These are phyloP conservation scores for Saccostrea cuccullata DNA, from an alignment of 1,140 invertebrate species.

Conservation along the genomic window DNA sequence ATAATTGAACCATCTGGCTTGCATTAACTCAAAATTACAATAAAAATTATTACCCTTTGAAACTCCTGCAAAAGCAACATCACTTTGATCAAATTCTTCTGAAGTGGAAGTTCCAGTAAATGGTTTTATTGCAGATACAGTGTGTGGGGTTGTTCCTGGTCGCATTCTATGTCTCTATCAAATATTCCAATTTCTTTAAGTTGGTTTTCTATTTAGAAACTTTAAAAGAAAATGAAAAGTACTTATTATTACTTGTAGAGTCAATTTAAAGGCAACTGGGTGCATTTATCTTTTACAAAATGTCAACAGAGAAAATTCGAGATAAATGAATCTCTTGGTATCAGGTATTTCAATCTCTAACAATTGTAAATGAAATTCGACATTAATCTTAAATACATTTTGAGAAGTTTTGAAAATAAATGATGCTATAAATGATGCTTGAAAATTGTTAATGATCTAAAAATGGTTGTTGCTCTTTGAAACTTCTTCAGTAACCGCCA, in stretches of 20 bases:
- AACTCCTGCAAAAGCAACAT: constrained; percentile 31
- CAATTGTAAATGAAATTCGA: not conserved
- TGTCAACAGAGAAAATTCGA: not conserved
- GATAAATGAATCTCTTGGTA: not conserved
- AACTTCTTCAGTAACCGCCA: not conserved
- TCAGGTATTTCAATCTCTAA: not conserved
- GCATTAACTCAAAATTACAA: too few relatives aligned
- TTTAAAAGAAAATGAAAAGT: not conserved
- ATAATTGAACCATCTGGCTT: too few relatives aligned
- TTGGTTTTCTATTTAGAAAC: not conserved
- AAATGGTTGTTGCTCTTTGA: not conserved
- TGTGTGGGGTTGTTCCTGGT: constrained; percentile 48
- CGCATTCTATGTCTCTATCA: constrained; percentile 34
- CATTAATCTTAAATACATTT: not conserved
- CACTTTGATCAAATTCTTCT: constrained; percentile 26
- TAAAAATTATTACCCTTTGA: constrained; percentile 39
- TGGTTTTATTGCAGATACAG: constrained; percentile 40
- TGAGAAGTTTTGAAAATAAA: not conserved
- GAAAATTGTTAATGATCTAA: not conserved
- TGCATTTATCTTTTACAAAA: not conserved
- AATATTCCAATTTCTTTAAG: not conserved
- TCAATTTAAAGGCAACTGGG: too few relatives aligned
- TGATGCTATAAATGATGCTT: not conserved
- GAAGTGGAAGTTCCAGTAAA: constrained; percentile 33
- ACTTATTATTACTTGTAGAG: not conserved